These are phyloP conservation scores for Euura saliciscinereae DNA, from an alignment of 1,140 invertebrate species.

Conservation along the genomic window DNA sequence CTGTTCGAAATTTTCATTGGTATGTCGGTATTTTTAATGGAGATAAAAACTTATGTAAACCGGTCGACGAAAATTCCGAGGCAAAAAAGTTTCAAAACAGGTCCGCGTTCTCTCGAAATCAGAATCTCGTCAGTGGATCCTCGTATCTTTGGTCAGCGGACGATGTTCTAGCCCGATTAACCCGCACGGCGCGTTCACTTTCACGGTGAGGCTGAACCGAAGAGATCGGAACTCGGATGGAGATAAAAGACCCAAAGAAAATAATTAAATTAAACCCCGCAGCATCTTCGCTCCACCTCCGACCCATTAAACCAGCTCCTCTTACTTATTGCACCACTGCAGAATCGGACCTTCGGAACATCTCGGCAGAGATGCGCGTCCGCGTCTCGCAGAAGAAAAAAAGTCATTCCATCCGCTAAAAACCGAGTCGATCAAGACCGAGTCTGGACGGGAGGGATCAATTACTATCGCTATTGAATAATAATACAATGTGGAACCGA, in stretches of 20 bases:
- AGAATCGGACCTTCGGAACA: no score
- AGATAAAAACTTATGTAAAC: neutral
- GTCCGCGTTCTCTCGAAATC: conserved; percentile 3
- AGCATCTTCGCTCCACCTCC: no score
- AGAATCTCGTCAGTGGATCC: neutral
- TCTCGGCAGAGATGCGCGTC: no score
- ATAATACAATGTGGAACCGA: conserved; percentile 35
- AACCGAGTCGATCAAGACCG: neutral
- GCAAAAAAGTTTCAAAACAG: neutral
- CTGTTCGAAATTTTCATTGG: no score
- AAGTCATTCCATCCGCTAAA: neutral
- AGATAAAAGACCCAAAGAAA: conserved; percentile 1
- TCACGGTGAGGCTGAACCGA: neutral
- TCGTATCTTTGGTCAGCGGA: neutral
- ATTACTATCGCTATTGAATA: conserved; percentile 56
- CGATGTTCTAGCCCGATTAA: conserved; percentile 5
- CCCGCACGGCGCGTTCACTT: neutral
- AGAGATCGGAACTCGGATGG: neutral
- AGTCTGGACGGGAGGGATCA: conserved; percentile 35
- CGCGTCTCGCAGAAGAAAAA: no score
- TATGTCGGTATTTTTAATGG: no score
- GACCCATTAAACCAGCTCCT: no score
- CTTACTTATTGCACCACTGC: no score
- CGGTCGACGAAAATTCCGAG: neutral
- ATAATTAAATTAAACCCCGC: neutral